Conservation (phyloP, 92 coral and sea anemone species). For the Palythoa heliodiscus region DNA sequence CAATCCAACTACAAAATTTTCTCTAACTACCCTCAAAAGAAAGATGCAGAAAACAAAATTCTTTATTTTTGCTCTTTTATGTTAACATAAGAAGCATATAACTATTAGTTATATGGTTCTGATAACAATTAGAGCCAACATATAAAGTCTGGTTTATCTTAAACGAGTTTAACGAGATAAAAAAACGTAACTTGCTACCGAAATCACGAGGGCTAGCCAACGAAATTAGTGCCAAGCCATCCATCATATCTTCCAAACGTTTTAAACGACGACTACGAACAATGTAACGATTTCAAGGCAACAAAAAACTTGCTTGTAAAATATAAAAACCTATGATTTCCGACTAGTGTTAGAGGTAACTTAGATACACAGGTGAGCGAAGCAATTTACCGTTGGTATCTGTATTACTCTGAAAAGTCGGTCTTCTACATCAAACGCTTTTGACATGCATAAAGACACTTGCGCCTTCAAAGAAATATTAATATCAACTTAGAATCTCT, state of each 20-base stretch:
- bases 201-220: not conserved
- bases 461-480: not conserved
- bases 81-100: no score
- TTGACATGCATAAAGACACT: not conserved
- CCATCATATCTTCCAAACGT: not conserved
- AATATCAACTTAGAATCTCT: not conserved
- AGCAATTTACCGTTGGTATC: not conserved
- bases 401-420: not conserved
- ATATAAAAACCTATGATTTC: not conserved
- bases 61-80: not conserved
- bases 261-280: not conserved
- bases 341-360: no score
- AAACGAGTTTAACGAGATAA: not conserved
- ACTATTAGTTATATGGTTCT: no score
- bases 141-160: not conserved
- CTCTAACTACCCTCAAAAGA: no score
- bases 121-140: not conserved
- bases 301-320: not conserved
- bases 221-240: not conserved
- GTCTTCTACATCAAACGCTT: not conserved
- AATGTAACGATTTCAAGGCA: no score
- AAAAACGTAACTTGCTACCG: no score
- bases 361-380: not conserved
- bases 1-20: no score
- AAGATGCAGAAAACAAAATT: not conserved